phyloP scores from a whole-genome alignment of 2,797 vertebrate genomes.

The Lerista edwardsae region DNA sequence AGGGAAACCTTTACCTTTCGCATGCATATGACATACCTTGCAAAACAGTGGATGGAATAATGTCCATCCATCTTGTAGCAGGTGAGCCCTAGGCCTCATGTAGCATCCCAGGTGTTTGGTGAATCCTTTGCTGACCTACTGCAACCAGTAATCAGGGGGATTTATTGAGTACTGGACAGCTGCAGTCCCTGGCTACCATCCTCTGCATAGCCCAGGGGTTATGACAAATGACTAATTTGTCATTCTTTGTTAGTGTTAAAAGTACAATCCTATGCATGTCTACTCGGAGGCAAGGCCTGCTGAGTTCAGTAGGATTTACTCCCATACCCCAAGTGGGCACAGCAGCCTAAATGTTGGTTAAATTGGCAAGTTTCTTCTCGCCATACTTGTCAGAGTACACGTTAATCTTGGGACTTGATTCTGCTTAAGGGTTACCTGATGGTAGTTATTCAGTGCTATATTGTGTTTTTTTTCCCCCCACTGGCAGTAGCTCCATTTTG shows the following conservation, averaged over 20 bases:
- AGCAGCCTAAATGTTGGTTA: background rate
- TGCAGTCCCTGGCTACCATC: background rate
- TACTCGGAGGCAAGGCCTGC: too few relatives aligned
- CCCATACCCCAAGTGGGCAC: too few relatives aligned
- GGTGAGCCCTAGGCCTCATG: background rate
- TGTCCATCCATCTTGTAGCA: background rate
- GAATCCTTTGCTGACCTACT: background rate
- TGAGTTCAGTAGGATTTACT: too few relatives aligned
- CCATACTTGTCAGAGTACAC: slow-evolving; percentile 4
- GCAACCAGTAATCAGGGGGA: background rate
- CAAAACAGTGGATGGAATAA: background rate
- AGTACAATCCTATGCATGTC: too few relatives aligned
- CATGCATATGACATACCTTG: too few relatives aligned
- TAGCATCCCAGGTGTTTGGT: background rate
- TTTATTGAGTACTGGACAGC: background rate
- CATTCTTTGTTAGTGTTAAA: slow-evolving; percentile 10
- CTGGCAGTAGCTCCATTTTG: slow-evolving; percentile 30
- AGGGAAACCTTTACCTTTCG: too few relatives aligned
- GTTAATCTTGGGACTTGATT: slow-evolving; percentile 36
- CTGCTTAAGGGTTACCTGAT: slow-evolving; percentile 26
- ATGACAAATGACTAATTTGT: too few relatives aligned
- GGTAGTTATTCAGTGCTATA: slow-evolving; percentile 2
- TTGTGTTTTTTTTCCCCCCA: slow-evolving; percentile 56
- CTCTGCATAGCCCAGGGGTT: background rate
- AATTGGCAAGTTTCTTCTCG: slow-evolving; percentile 20